Base-by-base conservation (phyloP, 2,113 vertebrate genomes). In the Castor canadensis region DNA sequence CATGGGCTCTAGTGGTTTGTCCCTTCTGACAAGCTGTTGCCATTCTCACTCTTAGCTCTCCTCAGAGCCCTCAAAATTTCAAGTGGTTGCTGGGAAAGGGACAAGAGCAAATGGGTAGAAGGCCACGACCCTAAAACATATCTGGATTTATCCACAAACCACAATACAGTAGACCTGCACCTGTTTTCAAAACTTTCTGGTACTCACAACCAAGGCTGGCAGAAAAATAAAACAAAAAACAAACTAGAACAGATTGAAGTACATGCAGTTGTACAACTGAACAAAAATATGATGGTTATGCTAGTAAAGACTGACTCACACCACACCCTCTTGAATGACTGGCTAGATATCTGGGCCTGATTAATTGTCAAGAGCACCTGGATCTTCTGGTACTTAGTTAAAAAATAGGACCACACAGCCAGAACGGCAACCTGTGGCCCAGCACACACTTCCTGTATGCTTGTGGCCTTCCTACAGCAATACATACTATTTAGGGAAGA, bases 151-250 rank as follows among this genome's bases (percentile, higher is more conserved):
- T 58, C 30, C 28, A 91, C 22, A 93, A 80, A 40, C 22, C 64
- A n/a, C 69, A 67, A 1, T 1, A 2, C 38, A 72, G 16, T 24
- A 13, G 15, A 9, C 35, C 32, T 82, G 6, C 4, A 87, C 64
- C 15, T 69, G 54, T 64, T 91, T 86, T 79, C 77, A 40, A 58
- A 73, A 87, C 19, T 62, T 87, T 67, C 73, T 84, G 66, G 19
- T 52, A 85, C 64, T 28, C 7, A 30, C 35, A 38, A 24, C 38
- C 28, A 40, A 96, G 12, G 5, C 43, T 72, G 56, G 6, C 13
- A 38, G 56, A 75, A 81, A n/a, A 17, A 71, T 28, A n/a, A 66
- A 47, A 17, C 43, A 24, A 30, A 43, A 30, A 4, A 6, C 35
- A 15, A 32, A 24, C n/a, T n/a, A n/a, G n/a, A n/a, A n/a, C n/a